Evolutionary conservation across 53 echinoderm and acorn worm genomes (phyloP), one percentile per base, ranked within the genome.

Genomic region (Pentamera pediparva): DNA sequence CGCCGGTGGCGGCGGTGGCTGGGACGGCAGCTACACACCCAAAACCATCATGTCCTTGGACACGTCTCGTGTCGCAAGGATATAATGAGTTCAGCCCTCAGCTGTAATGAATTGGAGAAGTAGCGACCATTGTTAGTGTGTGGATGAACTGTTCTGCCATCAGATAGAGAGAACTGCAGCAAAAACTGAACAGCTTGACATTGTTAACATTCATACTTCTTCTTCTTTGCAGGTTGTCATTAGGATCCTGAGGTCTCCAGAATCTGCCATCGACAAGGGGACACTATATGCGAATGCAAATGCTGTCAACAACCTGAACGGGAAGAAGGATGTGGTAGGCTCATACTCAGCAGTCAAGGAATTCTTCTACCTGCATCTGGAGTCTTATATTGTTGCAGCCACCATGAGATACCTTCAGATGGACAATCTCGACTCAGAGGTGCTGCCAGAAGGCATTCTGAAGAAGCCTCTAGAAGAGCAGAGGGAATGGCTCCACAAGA

Each of bases 281-380:
- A 18, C 62, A 4, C 36, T 18, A 20, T 62, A 35, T 34, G 62
- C 62, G 18, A 62, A 62, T 62, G 62, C 62, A 18, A 62, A 62
- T 37, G 18, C 35, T 4, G 62, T 34, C 35, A 62, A 62, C 35
- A 32, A 62, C 36, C 36, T 37, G 17, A 62, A 62, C 36, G 62
- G 12, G 13, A 62, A 62, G 21, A 62, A 62, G 62, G 62, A 62
- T 62, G 62, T 37, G 13, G 35, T 62, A 3, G 17, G 19, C 34
- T 62, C 36, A 18, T 62, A 62, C 35, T 18, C 62, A 35, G 62
- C 33, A 62, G 62, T 62, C 13, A 62, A 62, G 35, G 62, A 62
- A 21, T 34, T 62, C 21, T 62, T 62, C 62, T 35, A 62, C 62
- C 33, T 61, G 62, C 62, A 61, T 37, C 62, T 61, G n/a, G 62